Evolutionary conservation across 2,797 vertebrate species (phyloP).

Genomic region (Scolopax rusticola): DNA sequence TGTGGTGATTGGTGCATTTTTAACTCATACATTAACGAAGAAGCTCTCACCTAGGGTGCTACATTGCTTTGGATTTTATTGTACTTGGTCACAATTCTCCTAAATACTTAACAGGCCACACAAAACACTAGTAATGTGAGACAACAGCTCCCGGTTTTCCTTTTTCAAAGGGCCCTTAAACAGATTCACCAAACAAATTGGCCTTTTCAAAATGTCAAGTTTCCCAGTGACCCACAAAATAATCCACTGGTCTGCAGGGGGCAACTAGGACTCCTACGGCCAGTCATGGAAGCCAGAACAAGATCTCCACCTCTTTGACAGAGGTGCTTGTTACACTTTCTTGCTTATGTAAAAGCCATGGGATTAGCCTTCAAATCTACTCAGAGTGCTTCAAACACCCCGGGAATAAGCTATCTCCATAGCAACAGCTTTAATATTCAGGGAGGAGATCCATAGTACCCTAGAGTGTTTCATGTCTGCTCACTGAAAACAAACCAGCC

Average conservation of each 20-base stretch:
- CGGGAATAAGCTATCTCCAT: constrained; percentile 66
- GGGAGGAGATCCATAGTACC: neutral
- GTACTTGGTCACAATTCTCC: neutral
- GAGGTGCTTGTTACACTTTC: neutral
- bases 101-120: neutral
- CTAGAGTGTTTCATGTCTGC: neutral
- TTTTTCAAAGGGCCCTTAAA: neutral
- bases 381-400: constrained; percentile 53
- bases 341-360: constrained; percentile 66
- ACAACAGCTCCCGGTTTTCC: neutral
- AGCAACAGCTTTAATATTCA: constrained; percentile 69
- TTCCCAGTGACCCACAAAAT: neutral
- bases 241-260: neutral
- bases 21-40: neutral
- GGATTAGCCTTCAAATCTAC: constrained; percentile 69
- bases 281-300: neutral
- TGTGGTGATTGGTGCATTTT: neutral
- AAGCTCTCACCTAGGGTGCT: neutral
- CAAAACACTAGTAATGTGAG: neutral
- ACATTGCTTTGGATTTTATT: neutral
- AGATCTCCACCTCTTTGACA: neutral
- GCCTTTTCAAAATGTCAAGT: neutral
- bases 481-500: constrained; percentile 6
- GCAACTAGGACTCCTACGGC: neutral
- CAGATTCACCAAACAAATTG: neutral